A percentile compares a stretch with the other conserved stretches of the same genome.
Evolutionary conservation across 1,140 invertebrate species (phyloP).

Genomic region (Megalonaias nervosa): DNA sequence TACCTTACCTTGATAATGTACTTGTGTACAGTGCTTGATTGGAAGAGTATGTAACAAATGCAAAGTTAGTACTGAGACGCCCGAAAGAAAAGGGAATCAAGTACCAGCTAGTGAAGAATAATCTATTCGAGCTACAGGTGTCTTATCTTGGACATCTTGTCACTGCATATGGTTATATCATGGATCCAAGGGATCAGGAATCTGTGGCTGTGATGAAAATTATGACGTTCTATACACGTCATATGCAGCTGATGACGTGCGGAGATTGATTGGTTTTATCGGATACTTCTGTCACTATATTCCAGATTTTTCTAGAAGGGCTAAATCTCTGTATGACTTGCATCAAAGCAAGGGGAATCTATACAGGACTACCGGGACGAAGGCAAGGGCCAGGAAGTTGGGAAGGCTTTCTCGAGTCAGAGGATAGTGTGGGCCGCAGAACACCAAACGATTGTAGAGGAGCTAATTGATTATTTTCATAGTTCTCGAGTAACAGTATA

Average conservation of each 20-base stretch:
- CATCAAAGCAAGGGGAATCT: conserved; percentile 19
- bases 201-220: conserved; percentile 63
- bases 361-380: conserved; percentile 36
- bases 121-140: conserved; percentile 22
- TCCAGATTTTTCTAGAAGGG: conserved; percentile 58
- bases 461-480: conserved; percentile 54
- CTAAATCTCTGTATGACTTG: conserved; percentile 18
- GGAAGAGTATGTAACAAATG: conserved; percentile 33
- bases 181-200: conserved; percentile 66
- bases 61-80: conserved; percentile 62
- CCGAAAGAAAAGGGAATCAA: conserved; percentile 53
- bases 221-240: no score
- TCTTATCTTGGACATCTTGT: conserved; percentile 38
- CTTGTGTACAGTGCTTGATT: conserved; percentile 26
- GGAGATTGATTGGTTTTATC: conserved; percentile 71
- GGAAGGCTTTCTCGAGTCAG: conserved; percentile 7
- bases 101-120: conserved; percentile 30
- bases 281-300: conserved; percentile 62
- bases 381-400: conserved; percentile 6
- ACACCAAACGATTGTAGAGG: conserved; percentile 26
- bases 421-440: conserved; percentile 21
- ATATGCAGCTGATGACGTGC: conserved; percentile 63
- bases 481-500: conserved; percentile 51
- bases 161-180: conserved; percentile 43
- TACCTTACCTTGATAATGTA: conserved; percentile 33